phyloP scores from a whole-genome alignment of 2,797 vertebrate species.

The Sarcophilus harrisii region DNA sequence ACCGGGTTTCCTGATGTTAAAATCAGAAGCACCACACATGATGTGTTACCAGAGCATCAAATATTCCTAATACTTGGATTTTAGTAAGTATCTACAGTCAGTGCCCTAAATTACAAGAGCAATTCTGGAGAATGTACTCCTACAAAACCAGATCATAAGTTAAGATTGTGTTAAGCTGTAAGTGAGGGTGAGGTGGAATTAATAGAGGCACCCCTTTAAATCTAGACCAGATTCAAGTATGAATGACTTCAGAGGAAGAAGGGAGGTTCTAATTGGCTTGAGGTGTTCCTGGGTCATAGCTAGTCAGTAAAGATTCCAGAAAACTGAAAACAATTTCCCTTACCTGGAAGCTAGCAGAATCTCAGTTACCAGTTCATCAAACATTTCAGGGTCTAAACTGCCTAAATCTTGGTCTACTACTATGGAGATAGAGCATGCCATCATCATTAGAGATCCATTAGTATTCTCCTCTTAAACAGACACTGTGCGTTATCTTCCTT shows the following conservation, averaged over 20 bases:
- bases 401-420: background rate
- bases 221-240: background rate
- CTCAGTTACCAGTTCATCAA: background rate
- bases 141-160: background rate
- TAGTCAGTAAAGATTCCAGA: background rate
- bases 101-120: background rate
- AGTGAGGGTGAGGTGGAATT: background rate
- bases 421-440: background rate
- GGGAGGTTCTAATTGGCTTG: constrained; percentile 4
- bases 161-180: background rate
- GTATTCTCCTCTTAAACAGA: background rate
- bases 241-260: constrained; percentile 4
- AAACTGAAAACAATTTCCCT: constrained; percentile 12
- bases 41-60: background rate
- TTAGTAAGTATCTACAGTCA: background rate
- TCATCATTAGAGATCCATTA: background rate
- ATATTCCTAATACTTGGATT: background rate
- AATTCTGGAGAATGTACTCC: background rate
- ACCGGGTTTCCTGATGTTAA: background rate
- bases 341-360: constrained; percentile 11
- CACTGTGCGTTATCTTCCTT: background rate
- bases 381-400: background rate
- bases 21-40: background rate
- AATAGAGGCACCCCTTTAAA: background rate
- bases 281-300: constrained; percentile 23